phyloP scores from a whole-genome alignment of 2,113 vertebrate genomes.

The Cyanistes caeruleus region DNA sequence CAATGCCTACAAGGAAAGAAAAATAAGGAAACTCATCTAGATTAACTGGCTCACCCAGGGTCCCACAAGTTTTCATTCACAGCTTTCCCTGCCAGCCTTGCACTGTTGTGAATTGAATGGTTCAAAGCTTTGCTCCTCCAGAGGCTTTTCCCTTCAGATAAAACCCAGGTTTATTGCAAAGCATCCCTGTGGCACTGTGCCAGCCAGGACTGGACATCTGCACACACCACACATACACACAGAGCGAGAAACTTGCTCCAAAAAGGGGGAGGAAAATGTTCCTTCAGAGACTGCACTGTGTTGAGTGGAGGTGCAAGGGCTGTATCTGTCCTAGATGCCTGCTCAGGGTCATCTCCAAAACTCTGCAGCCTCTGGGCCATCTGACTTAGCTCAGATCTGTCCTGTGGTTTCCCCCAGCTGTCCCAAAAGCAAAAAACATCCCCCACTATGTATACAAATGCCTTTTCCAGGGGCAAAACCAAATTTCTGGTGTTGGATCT shows the following conservation, averaged over 20 bases:
- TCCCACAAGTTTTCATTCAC: conserved; percentile 64
- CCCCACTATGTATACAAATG: fast-evolving
- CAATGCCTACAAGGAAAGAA: conserved; percentile 49
- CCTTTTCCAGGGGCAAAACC: neutral
- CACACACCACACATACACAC: neutral
- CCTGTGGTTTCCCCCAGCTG: neutral
- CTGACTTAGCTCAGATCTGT: neutral
- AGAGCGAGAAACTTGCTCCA: conserved; percentile 19
- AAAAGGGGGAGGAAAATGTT: neutral
- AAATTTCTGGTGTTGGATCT: neutral
- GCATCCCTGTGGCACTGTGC: conserved; percentile 15
- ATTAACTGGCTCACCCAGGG: conserved; percentile 42
- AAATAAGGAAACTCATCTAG: conserved; percentile 64
- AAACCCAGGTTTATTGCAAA: conserved; percentile 48
- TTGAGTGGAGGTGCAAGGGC: neutral
- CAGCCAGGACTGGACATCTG: conserved; percentile 31
- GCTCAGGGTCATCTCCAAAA: neutral
- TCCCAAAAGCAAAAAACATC: neutral
- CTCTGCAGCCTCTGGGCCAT: neutral
- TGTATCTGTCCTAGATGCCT: fast-evolving
- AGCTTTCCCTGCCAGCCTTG: conserved; percentile 39
- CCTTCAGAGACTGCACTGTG: neutral
- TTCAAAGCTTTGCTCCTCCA: conserved; percentile 46
- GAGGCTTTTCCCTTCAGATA: conserved; percentile 37
- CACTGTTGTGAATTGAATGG: neutral